These are phyloP conservation scores for Cryptocephalus primarius DNA, from an alignment of 2,888 invertebrate species.

Conservation along the genomic window DNA sequence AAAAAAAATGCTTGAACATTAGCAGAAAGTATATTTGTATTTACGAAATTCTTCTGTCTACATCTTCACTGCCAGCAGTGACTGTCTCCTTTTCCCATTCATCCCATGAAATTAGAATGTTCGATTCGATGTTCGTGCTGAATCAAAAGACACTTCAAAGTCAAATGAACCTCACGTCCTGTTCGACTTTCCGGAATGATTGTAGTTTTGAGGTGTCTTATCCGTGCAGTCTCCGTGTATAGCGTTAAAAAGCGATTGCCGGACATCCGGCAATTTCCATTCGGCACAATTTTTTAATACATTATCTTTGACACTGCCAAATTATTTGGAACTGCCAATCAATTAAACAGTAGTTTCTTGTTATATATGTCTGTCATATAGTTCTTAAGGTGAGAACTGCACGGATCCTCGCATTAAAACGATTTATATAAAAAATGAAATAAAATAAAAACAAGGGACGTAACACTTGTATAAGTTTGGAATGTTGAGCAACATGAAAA, in stretches of 20 bases:
- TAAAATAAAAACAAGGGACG: conserved; percentile 1
- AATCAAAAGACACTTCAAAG: too few species aligned
- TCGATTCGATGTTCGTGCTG: too few species aligned
- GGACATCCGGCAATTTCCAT: neutral
- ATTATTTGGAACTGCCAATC: conserved; percentile 34
- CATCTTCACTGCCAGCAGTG: conserved; percentile 33
- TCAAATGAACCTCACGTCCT: too few species aligned
- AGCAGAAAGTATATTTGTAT: too few species aligned
- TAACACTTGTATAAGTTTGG: too few species aligned
- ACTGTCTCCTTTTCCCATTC: conserved; percentile 32
- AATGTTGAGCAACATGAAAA: too few species aligned
- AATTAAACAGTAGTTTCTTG: conserved; percentile 20
- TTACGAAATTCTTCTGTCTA: too few species aligned
- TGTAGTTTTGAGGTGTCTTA: too few species aligned
- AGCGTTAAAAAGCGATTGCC: too few species aligned
- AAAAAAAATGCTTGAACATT: too few species aligned
- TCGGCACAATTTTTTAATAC: conserved; percentile 2
- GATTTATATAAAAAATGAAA: conserved; percentile 8
- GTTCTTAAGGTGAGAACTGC: conserved; percentile 16
- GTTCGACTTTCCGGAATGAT: too few species aligned
- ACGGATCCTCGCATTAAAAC: conserved; percentile 17
- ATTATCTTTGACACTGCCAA: conserved; percentile 32
- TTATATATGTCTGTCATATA: conserved; percentile 20
- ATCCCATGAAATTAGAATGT: conserved; percentile 2
- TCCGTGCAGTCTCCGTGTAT: too few species aligned